A percentile compares a stretch with the other conserved stretches of the same genome.
These are phyloP conservation scores for Aeoliscus strigatus DNA, from an alignment of 2,797 vertebrate genomes.

Conservation along the genomic window DNA sequence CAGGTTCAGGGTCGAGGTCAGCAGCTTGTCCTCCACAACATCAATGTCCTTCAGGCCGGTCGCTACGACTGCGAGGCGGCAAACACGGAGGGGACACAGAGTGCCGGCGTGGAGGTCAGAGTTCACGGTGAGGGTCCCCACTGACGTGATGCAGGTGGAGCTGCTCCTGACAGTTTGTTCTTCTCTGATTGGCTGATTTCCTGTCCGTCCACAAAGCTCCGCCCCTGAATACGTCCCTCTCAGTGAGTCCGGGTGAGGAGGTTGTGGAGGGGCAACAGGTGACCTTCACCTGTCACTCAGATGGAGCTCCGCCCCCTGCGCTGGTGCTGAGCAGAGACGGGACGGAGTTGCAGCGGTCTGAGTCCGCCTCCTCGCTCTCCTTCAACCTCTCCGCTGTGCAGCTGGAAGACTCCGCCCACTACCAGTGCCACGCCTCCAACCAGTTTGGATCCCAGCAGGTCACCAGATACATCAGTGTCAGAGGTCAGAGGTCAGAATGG, in stretches of 20 bases:
- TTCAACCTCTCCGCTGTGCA: conserved; percentile 65
- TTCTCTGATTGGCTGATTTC: background rate
- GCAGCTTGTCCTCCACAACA: conserved; percentile 8
- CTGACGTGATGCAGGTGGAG: too few relatives aligned
- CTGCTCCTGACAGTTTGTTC: too few relatives aligned
- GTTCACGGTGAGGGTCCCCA: conserved; percentile 56
- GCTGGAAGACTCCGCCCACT: conserved; percentile 72
- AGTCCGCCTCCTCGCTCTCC: conserved; percentile 52
- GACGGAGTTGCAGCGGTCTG: conserved; percentile 44
- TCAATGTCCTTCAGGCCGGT: conserved; percentile 39
- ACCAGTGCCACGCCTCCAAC: conserved; percentile 81
- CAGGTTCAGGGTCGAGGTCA: background rate
- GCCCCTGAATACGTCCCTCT: conserved; percentile 59
- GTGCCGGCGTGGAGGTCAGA: conserved; percentile 5
- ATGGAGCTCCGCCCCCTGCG: conserved; percentile 69
- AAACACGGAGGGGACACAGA: conserved; percentile 52
- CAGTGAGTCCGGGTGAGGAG: conserved; percentile 59
- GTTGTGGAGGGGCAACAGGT: conserved; percentile 78
- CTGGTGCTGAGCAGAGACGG: conserved; percentile 71
- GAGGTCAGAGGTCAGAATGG: conserved; percentile 67
- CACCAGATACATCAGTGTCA: conserved; percentile 65
- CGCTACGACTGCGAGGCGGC: conserved; percentile 53
- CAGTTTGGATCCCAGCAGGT: conserved; percentile 63
- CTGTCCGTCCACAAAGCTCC: conserved; percentile 31
- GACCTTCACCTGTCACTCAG: conserved; percentile 73